Conservation (phyloP, 1,140 invertebrate genomes). For the Acromyrmex charruanus region DNA sequence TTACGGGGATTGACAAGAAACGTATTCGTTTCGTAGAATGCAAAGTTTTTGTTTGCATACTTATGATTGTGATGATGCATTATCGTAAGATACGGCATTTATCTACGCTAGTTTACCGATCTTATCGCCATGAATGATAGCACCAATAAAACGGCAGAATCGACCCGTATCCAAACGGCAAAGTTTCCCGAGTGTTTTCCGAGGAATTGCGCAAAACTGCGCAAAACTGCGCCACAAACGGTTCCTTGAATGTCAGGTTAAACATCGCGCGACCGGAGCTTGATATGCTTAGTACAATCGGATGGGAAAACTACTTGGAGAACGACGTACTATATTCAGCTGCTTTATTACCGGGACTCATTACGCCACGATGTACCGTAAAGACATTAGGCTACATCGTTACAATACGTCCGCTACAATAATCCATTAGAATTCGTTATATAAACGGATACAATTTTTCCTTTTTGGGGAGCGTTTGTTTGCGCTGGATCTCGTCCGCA, state of each 20-base stretch:
- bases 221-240: constrained; percentile 62
- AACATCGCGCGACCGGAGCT: constrained; percentile 59
- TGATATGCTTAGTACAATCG: constrained; percentile 53
- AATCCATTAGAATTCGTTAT: constrained; percentile 50
- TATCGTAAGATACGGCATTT: constrained; percentile 34
- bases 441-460: constrained; percentile 41
- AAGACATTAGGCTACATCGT: constrained; percentile 36
- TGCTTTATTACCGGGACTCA: constrained; percentile 54
- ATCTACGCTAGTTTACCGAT: constrained; percentile 19
- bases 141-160: constrained; percentile 39
- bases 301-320: constrained; percentile 57
- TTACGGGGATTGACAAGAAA: constrained; percentile 14
- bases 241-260: constrained; percentile 70
- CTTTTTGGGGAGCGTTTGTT: constrained; percentile 23
- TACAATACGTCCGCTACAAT: background rate
- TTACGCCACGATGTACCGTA: constrained; percentile 52
- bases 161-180: background rate
- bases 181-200: constrained; percentile 53
- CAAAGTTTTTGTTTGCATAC: constrained; percentile 14
- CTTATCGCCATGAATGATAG: constrained; percentile 35
- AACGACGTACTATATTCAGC: constrained; percentile 60
- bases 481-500: background rate
- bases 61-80: constrained; percentile 11
- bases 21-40: background rate
- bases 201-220: constrained; percentile 53